Evolutionary conservation across 2,797 vertebrate species (phyloP).

Genomic region (Siniperca scherzeri): DNA sequence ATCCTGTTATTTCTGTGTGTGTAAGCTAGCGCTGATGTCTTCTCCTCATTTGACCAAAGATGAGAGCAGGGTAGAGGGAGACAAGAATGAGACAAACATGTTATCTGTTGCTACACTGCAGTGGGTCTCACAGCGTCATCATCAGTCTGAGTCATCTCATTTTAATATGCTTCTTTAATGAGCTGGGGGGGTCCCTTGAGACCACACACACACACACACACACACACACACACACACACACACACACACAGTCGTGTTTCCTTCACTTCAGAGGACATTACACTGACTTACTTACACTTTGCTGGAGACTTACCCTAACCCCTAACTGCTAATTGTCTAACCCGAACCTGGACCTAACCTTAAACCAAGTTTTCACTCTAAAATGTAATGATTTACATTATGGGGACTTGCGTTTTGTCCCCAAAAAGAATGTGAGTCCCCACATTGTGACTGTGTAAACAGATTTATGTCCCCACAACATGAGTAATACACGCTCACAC

Average conservation of each 20-base stretch:
- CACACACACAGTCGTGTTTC: conserved; percentile 6
- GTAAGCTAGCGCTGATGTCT: not conserved
- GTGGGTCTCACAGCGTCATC: conserved; percentile 75
- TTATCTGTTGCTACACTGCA: conserved; percentile 57
- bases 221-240: conserved; percentile 22
- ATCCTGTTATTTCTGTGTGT: conserved; percentile 16
- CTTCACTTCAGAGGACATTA: too few relatives aligned
- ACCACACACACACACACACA: conserved; percentile 23
- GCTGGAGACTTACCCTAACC: too few relatives aligned
- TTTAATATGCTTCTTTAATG: conserved; percentile 80
- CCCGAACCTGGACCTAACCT: too few relatives aligned
- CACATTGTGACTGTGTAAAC: too few relatives aligned
- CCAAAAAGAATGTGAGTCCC: too few relatives aligned
- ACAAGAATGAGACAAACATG: conserved; percentile 59
- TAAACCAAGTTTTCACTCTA: too few relatives aligned
- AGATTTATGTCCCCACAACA: too few relatives aligned
- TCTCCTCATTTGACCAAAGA: conserved; percentile 34
- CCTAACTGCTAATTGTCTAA: too few relatives aligned
- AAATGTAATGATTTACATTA: too few relatives aligned
- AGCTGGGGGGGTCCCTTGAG: conserved; percentile 51
- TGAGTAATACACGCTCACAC: not conserved
- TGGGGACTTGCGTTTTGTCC: too few relatives aligned
- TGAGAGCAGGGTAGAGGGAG: conserved; percentile 19
- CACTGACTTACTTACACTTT: too few relatives aligned
- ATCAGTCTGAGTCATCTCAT: conserved; percentile 78